Conservation (phyloP, 2,797 vertebrate genomes). For the Anguilla megastoma region DNA sequence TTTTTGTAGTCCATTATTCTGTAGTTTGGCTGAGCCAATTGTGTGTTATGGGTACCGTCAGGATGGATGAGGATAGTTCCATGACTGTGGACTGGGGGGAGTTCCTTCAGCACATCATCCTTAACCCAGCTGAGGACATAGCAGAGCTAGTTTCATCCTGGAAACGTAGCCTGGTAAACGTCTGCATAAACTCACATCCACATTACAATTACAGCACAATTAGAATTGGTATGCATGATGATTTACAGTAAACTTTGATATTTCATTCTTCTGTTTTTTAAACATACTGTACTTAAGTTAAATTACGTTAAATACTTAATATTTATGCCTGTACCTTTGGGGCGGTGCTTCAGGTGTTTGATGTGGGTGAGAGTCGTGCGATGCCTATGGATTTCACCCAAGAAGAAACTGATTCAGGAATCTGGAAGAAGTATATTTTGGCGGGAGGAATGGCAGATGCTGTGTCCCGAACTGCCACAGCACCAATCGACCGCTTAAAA, state of each 20-base stretch:
- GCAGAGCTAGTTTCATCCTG: slow-evolving; percentile 73
- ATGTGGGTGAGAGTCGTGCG: slow-evolving; percentile 73
- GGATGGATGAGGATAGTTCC: slow-evolving; percentile 74
- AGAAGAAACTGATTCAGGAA: slow-evolving; percentile 57
- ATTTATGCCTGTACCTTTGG: not conserved
- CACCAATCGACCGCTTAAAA: slow-evolving; percentile 74
- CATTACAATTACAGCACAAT: not conserved
- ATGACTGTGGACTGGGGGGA: slow-evolving; percentile 77
- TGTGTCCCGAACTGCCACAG: slow-evolving; percentile 70
- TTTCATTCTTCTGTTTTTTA: not conserved
- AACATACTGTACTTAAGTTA: not conserved
- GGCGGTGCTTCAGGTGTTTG: slow-evolving; percentile 64
- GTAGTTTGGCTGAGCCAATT: not conserved
- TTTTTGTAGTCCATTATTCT: not conserved
- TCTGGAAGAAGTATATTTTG: slow-evolving; percentile 66
- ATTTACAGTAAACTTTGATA: not conserved
- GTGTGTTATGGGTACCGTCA: slow-evolving; percentile 41
- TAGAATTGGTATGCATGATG: not conserved
- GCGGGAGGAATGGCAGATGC: slow-evolving; percentile 69
- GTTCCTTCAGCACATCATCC: slow-evolving; percentile 71
- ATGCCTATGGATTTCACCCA: slow-evolving; percentile 68
- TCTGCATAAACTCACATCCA: not conserved
- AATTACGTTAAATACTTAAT: not conserved
- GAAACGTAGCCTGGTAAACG: slow-evolving; percentile 70
- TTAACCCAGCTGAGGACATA: slow-evolving; percentile 72